Percentiles rank a stretch among this genome's conserved stretches.
Conservation (phyloP, 1,140 invertebrate genomes). For the Leptinotarsa defecta region DNA sequence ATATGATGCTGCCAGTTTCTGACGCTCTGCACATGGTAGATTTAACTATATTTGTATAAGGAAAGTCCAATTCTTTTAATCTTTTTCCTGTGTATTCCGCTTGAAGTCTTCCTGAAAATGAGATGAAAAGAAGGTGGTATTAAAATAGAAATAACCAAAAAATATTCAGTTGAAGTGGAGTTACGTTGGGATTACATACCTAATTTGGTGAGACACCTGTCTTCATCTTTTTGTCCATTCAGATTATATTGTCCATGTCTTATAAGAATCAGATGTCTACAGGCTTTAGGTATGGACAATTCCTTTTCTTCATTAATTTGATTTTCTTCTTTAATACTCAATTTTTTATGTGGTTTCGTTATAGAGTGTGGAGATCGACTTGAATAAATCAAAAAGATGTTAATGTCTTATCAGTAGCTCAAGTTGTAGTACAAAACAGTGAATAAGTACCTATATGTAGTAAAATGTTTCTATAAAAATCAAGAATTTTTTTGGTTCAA, state of each 20-base stretch:
- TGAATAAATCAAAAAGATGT: conserved; percentile 48
- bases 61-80: conserved; percentile 73
- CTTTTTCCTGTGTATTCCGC: conserved; percentile 81
- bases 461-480: too few relatives aligned
- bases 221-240: conserved; percentile 72
- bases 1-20: conserved; percentile 87
- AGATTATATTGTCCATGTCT: conserved; percentile 94
- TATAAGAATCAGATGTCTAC: conserved; percentile 86
- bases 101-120: conserved; percentile 73
- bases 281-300: conserved; percentile 70
- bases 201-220: conserved; percentile 78
- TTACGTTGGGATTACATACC: conserved; percentile 57
- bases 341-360: conserved; percentile 59
- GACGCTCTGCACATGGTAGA: conserved; percentile 94
- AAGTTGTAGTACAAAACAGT: too few relatives aligned
- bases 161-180: too few relatives aligned
- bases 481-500: too few relatives aligned
- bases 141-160: too few relatives aligned
- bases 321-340: conserved; percentile 64
- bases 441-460: too few relatives aligned
- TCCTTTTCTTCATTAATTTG: conserved; percentile 66
- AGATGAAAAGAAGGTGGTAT: too few relatives aligned
- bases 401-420: not conserved
- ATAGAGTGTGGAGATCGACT: conserved; percentile 77
- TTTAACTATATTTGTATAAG: conserved; percentile 77